Evolutionary conservation across 2,113 vertebrate species (phyloP), one percentile per base, ranked within the genome.

Genomic region (Corapipo altera): DNA sequence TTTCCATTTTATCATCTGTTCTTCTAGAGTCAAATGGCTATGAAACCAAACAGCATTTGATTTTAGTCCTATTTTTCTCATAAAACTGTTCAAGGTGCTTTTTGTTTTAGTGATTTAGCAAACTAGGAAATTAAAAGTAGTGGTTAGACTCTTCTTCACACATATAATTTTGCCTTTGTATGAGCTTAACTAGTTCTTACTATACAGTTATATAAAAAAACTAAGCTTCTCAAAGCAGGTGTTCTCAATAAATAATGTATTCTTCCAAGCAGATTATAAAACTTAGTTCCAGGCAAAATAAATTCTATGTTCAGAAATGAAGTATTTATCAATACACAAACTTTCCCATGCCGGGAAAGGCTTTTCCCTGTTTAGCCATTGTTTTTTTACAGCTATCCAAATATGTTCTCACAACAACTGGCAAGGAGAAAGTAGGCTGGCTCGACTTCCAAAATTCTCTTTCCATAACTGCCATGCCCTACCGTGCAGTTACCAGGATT

Each of bases 401-500:
- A 73, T 22, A 73, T 12, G 16, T 82, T 66, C 89, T 30, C 64
- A 88, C 67, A 97, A 96, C 61, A 92, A 93, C 44, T 46, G 43
- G 71, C 23, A 92, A 52, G 32, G 22, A 88, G 24, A 89, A 86
- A 80, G 67, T 71, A 88, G 28, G 59, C 33, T 76, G 44, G 49
- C 21, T 77, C 51, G 41, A 71, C 37, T 91, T 70, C 26, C 48
- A 79, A 83, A 91, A 61, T 57, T 83, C 49, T 74, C 26, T 72
- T 72, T 65, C 58, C n/a, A 4, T 57, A 73, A 71, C 41, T 75
- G 35, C 55, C 28, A 30, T 91, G 32, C 28, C 41, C 76, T 89
- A 92, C 93, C 82, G 85, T 24, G 52, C n/a, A 93, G 89, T 73
- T 94, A 97, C 80, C 66, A 93, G 32, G 72, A 93, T 77, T 85